Conservation (phyloP, 2,113 vertebrate species). For the Gavia stellata region DNA sequence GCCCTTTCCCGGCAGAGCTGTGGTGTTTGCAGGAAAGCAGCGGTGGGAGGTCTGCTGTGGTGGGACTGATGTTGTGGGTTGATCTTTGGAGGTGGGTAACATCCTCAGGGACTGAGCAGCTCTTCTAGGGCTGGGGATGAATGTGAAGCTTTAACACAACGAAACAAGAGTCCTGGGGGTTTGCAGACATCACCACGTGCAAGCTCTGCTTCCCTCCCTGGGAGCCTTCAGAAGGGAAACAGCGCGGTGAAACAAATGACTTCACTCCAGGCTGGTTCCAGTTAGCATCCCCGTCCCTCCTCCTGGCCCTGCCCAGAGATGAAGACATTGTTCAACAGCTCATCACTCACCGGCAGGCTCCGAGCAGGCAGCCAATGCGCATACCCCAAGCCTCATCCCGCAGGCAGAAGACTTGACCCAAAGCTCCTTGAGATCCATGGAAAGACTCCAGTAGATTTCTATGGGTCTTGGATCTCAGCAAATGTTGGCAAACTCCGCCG, state of each 20-base stretch:
- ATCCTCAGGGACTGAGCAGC: fast-evolving
- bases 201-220: background rate
- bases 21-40: background rate
- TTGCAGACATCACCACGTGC: fast-evolving
- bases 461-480: constrained; percentile 27
- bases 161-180: background rate
- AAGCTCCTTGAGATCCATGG: constrained; percentile 41
- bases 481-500: background rate
- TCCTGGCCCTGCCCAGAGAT: constrained; percentile 47
- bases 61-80: background rate
- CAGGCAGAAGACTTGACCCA: constrained; percentile 19
- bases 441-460: constrained; percentile 53
- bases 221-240: background rate
- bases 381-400: background rate
- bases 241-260: background rate
- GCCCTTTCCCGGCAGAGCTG: background rate
- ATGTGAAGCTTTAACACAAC: background rate
- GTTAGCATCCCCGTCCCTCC: constrained; percentile 36
- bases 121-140: background rate
- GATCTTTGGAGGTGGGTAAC: background rate
- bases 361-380: background rate
- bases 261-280: constrained; percentile 59
- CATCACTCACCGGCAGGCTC: constrained; percentile 49
- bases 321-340: constrained; percentile 58
- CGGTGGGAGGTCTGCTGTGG: background rate